Evolutionary conservation across 1,140 invertebrate species (phyloP), one percentile per base, ranked within the genome.

Genomic region (Macrobrachium nipponense): DNA sequence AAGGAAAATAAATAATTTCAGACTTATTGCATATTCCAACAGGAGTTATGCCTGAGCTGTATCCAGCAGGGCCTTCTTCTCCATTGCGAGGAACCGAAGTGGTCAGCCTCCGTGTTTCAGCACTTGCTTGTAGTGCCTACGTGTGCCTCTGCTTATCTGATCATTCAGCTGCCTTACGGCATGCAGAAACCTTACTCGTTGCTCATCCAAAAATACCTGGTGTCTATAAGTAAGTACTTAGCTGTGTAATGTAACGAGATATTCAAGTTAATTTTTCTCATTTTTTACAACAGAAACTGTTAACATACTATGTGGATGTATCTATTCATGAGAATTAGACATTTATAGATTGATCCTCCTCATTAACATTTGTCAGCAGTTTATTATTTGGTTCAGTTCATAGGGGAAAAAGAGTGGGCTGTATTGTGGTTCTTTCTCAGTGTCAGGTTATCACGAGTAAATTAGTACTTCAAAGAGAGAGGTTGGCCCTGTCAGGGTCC

Each of bases 121-220:
- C 97, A 72, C 92, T 97, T 78, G 94, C 95, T 15, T 93, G 95
- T 0, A 94, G 94, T 90, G 94, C 96, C 66, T 98, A 98, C 91
- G 95, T 98, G 3, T 93, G 95, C 12, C 91, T 99, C 2, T 95
- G 96, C 89, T 91, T 98, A 6, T 95, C 96, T 72, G 97, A 99
- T 92, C 95, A 96, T 86, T 90, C 95, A 17, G 92, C 95, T n/a
- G 95, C 97, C 7, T 92, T 97, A 18, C 93, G 95, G 87, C 94
- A 96, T 92, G 94, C 96, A 12, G 94, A 94, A 90, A 18, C 90
- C 96, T 27, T 92, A 90, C 79, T 94, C 95, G 89, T 93, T 18
- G 83, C 88, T 79, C 84, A 64, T 72, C 89, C 94, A 72, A 93
- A 93, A 89, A 89, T 95, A 64, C 94, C 94, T 20, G 93, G 93